Evolutionary conservation across 2,888 invertebrate species (phyloP).

Genomic region (Neoaliturus tenellus): DNA sequence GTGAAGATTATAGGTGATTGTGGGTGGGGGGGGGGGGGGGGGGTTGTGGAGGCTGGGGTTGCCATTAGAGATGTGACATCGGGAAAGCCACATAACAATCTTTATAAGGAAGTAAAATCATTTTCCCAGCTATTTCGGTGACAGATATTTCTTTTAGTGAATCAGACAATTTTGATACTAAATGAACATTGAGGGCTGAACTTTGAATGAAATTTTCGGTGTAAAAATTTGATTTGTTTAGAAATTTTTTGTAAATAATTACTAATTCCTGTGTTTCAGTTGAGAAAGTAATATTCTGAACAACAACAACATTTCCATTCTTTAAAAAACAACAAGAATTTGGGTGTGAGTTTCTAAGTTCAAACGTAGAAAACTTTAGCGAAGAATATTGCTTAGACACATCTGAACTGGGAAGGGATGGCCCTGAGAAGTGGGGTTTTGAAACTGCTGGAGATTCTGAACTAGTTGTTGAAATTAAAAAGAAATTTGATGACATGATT

Average conservation of each 20-base stretch:
- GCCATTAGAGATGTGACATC: not conserved
- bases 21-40: no score
- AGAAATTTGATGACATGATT: not conserved
- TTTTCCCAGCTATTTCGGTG: not conserved
- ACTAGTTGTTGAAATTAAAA: not conserved
- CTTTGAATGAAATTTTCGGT: not conserved
- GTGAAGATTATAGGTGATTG: no score
- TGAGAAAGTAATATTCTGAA: not conserved
- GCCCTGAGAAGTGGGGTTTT: not conserved
- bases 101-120: not conserved
- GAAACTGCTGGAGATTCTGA: not conserved
- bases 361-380: not conserved
- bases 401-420: not conserved
- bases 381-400: not conserved
- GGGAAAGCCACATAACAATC: not conserved
- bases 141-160: not conserved
- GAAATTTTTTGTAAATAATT: not conserved
- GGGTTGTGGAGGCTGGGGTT: no score
- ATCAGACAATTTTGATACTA: not conserved
- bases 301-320: not conserved
- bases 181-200: not conserved
- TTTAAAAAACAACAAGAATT: not conserved
- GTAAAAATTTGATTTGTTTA: not conserved
- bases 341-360: not conserved
- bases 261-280: not conserved